Conservation (phyloP, 1,140 invertebrate genomes). For the Rhopalosiphum maidis region DNA sequence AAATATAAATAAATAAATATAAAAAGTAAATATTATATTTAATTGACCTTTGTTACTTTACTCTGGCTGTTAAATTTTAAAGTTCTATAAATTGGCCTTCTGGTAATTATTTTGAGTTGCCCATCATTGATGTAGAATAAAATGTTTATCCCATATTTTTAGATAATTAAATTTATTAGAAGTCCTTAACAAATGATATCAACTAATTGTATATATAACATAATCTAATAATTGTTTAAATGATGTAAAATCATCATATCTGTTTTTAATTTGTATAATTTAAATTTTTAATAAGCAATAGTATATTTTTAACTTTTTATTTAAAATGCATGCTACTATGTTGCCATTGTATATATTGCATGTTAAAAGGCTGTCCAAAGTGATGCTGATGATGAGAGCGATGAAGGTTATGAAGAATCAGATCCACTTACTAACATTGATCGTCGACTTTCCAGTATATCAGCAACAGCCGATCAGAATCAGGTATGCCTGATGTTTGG, state of each 20-base stretch:
- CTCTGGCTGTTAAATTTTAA: too few species aligned
- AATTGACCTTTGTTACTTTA: too few species aligned
- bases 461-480: constrained; percentile 42
- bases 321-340: background rate
- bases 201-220: background rate
- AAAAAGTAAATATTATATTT: too few species aligned
- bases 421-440: constrained; percentile 62
- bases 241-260: background rate
- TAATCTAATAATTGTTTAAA: background rate
- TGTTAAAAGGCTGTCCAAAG: constrained; percentile 63
- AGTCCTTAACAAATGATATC: background rate
- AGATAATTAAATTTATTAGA: background rate
- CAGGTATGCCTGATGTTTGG: constrained; percentile 28
- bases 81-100: too few species aligned
- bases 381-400: constrained; percentile 63
- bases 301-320: background rate
- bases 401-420: constrained; percentile 62
- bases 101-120: too few species aligned
- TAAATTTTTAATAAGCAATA: background rate
- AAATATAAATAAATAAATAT: too few species aligned
- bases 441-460: constrained; percentile 62
- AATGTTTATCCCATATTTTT: background rate
- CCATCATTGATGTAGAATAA: background rate
- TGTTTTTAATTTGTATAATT: background rate
- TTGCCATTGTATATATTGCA: constrained; percentile 32